Evolutionary conservation across 2,113 vertebrate species (phyloP), one percentile per base, ranked within the genome.

Genomic region (Entomyzon cyanotis): DNA sequence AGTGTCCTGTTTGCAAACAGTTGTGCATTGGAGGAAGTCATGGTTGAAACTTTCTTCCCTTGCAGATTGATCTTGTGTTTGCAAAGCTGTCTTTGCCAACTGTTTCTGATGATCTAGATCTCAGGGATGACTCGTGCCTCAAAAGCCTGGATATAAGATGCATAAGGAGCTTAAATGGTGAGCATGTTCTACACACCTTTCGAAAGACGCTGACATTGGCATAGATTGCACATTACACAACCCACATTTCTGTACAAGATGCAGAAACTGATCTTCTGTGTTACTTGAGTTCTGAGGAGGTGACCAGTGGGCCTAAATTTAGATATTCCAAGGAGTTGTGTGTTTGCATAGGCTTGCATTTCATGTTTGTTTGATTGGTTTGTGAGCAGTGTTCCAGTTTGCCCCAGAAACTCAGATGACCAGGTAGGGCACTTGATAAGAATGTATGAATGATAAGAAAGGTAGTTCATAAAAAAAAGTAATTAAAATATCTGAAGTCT

Each of bases 151-250:
- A 99, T 96, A 99, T 99, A 96, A 98, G 99, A 79, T 99, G 99
- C 69, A 99, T 99, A 95, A 98, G 99, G 95, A 99, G 99, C 96
- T 98, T 99, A 93, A 99, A 99, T 46, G 99, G 99, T 99, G 98
- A 98, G 96, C 27, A 22, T 59, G 12, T 49, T 37, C 68, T 77
- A 31, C 17, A 33, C 27, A 30, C 46, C 10, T 87, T 33, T 24
- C 11, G 20, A 35, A 52, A 71, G 10, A 23, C 70, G 12, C 11
- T 60, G n/a, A n/a, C 47, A 31, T 23, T 53, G 7, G 14, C 68
- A 7, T 3, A 20, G 39, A 58, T 42, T 15, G 12, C 15, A 16
- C 12, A 2, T 47, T 28, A 11, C 7, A 33, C 50, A 62, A 3
- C 20, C 5, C 15, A 28, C 25, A 6, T 52, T 52, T 41, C 33